Conservation (phyloP, 2,888 invertebrate species). For the Phengaris arion region DNA sequence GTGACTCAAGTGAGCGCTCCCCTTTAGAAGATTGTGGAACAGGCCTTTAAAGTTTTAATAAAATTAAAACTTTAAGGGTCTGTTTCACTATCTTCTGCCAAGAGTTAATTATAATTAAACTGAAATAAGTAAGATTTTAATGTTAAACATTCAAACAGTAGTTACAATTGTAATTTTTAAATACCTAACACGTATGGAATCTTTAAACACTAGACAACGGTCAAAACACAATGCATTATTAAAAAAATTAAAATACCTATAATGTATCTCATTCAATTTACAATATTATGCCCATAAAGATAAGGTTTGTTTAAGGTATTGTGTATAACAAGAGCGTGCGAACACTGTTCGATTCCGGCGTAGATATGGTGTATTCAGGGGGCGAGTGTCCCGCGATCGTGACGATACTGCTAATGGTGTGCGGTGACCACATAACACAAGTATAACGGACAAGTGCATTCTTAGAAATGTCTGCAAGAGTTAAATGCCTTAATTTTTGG, state of each 20-base stretch:
- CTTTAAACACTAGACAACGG: constrained; percentile 5
- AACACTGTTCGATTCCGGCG: constrained; percentile 43
- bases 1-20: too few species aligned
- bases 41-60: too few species aligned
- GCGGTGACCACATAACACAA: constrained; percentile 4
- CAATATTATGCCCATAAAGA: not conserved
- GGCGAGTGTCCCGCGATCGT: constrained; percentile 50
- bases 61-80: too few species aligned
- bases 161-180: not conserved
- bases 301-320: not conserved
- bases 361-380: constrained; percentile 54
- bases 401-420: constrained; percentile 58
- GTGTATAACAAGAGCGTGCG: constrained; percentile 41
- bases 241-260: constrained; percentile 22
- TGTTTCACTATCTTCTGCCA: too few species aligned
- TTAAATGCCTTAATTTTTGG: not conserved
- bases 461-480: not conserved
- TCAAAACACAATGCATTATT: constrained; percentile 9
- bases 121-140: not conserved
- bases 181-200: not conserved
- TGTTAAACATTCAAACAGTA: not conserved
- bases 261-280: not conserved
- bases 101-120: too few species aligned
- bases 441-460: constrained; percentile 23
- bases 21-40: too few species aligned